Conservation (phyloP, 2,888 invertebrate genomes). For the Podotricha telesiphe region DNA sequence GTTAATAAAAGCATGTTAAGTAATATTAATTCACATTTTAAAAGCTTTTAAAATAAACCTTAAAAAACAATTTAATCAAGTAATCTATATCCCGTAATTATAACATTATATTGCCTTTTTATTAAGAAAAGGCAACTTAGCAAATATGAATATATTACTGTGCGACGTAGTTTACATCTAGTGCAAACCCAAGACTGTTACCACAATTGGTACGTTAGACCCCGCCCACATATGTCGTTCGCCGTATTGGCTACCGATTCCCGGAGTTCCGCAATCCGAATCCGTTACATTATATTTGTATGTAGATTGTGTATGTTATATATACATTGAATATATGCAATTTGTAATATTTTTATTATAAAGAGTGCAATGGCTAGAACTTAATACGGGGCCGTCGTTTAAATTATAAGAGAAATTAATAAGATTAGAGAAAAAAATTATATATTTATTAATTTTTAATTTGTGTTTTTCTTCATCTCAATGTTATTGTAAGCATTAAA, state of each 20-base stretch:
- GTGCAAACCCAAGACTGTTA: constrained; percentile 45
- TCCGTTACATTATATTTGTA: constrained; percentile 44
- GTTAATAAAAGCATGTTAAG: too few species aligned
- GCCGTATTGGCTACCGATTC: constrained; percentile 58
- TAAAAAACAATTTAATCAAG: not conserved
- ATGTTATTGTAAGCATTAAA: too few species aligned
- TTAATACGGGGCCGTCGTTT: not conserved
- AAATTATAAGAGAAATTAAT: not conserved
- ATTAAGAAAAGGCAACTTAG: not conserved
- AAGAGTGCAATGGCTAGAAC: not conserved
- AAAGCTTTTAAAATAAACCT: not conserved
- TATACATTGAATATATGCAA: constrained; percentile 30
- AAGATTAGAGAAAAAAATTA: too few species aligned
- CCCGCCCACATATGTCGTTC: constrained; percentile 65
- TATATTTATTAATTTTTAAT: too few species aligned
- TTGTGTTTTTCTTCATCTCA: too few species aligned
- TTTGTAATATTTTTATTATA: constrained; percentile 33
- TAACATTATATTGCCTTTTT: not conserved
- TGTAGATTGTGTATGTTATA: constrained; percentile 39
- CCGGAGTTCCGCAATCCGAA: constrained; percentile 55
- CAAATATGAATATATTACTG: constrained; percentile 17
- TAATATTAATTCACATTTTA: too few species aligned
- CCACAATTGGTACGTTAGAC: constrained; percentile 53
- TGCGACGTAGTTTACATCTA: constrained; percentile 17
- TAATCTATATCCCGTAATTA: constrained; percentile 3